These are phyloP conservation scores for Ellobius talpinus DNA, from an alignment of 2,113 vertebrate genomes.

Conservation along the genomic window DNA sequence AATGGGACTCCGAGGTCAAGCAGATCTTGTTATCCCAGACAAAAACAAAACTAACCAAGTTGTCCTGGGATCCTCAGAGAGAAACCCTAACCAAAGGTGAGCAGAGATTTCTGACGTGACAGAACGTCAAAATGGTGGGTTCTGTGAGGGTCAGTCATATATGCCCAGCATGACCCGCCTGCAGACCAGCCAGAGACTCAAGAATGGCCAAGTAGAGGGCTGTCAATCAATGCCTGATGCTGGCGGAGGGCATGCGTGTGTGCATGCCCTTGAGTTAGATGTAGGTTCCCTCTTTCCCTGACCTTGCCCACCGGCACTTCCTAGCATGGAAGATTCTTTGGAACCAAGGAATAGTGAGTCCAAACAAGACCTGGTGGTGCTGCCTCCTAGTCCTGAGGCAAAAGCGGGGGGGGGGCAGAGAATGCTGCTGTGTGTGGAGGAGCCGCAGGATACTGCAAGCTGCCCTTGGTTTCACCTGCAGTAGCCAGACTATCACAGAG, in stretches of 20 bases:
- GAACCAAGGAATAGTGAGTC: rapidly evolving
- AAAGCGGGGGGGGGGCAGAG: no score
- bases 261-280: neutral
- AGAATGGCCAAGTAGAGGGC: no score
- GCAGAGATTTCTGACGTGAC: neutral
- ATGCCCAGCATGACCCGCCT: neutral
- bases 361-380: neutral
- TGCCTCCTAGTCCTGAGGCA: neutral
- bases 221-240: neutral
- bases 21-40: neutral
- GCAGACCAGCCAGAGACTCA: neutral
- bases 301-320: neutral
- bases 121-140: neutral
- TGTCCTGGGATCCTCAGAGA: neutral
- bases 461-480: neutral
- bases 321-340: neutral
- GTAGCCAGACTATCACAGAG: rapidly evolving
- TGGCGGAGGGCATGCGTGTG: rapidly evolving
- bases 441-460: rapidly evolving
- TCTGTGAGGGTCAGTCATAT: no score
- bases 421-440: neutral
- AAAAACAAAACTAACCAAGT: neutral
- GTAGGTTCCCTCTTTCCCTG: neutral
- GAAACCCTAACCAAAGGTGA: neutral
- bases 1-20: neutral